These are phyloP conservation scores for Drosophila robusta DNA, from an alignment of 2,888 invertebrate genomes.

Conservation along the genomic window DNA sequence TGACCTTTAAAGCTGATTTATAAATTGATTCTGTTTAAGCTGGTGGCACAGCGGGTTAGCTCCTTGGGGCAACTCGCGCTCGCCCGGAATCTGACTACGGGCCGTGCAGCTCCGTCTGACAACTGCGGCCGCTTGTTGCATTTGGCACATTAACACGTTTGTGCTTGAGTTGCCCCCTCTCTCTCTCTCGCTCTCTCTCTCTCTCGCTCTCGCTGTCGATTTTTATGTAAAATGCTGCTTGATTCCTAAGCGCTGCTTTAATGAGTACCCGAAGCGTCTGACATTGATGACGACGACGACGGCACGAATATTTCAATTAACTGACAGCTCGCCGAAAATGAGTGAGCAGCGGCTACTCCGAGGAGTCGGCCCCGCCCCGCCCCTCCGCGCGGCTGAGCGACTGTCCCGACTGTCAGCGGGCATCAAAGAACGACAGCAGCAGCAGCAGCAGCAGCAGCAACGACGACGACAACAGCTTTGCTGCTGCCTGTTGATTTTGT, in stretches of 20 bases:
- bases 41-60: conserved; percentile 82
- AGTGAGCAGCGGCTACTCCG: conserved; percentile 52
- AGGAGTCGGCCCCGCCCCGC: not conserved
- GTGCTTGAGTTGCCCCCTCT: conserved; percentile 31
- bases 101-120: conserved; percentile 38
- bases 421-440: conserved; percentile 56
- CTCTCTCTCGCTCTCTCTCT: not conserved
- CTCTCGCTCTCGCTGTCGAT: too few relatives aligned
- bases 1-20: conserved; percentile 84
- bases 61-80: conserved; percentile 54
- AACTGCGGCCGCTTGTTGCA: conserved; percentile 55
- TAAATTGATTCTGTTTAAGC: conserved; percentile 84
- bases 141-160: conserved; percentile 79
- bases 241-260: conserved; percentile 62
- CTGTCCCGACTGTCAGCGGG: conserved; percentile 62
- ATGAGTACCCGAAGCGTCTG: conserved; percentile 57
- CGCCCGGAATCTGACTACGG: conserved; percentile 1
- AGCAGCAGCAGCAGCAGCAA: conserved; percentile 43
- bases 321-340: conserved; percentile 74
- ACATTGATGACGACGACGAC: conserved; percentile 44
- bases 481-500: conserved; percentile 61
- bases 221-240: conserved; percentile 22
- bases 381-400: conserved; percentile 41
- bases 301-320: conserved; percentile 80
- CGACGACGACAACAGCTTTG: conserved; percentile 47